phyloP scores from a whole-genome alignment of 2,113 vertebrate genomes.

The Thymallus thymallus region DNA sequence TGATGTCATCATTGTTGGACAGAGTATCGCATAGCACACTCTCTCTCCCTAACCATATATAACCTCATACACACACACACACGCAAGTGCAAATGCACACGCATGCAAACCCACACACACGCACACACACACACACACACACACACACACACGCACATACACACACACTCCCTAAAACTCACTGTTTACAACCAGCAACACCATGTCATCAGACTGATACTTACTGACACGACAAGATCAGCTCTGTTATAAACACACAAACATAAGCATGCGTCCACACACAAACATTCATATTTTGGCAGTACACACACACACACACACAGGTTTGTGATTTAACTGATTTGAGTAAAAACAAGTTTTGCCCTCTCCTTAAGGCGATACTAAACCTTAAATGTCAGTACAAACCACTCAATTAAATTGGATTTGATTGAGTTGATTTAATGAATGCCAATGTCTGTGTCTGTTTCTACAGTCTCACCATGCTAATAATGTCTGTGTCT shows the following conservation, averaged over 20 bases:
- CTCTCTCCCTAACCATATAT: neutral
- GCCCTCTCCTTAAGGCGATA: neutral
- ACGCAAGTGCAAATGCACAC: neutral
- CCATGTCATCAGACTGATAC: neutral
- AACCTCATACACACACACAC: neutral
- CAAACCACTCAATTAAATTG: neutral
- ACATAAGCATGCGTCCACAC: too few species aligned
- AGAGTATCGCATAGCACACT: neutral
- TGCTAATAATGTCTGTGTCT: too few species aligned
- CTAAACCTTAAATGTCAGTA: neutral
- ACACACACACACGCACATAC: neutral
- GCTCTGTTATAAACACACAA: too few species aligned
- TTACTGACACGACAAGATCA: neutral
- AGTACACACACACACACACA: neutral
- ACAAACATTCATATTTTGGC: too few species aligned
- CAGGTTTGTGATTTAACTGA: neutral
- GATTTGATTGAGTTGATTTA: too few species aligned
- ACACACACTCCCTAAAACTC: neutral
- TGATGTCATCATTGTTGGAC: constrained; percentile 6
- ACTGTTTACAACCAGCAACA: neutral
- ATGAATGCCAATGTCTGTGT: too few species aligned
- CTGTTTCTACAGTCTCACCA: too few species aligned
- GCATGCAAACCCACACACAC: neutral
- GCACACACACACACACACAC: neutral
- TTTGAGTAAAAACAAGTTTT: neutral